Evolutionary conservation across 1,140 invertebrate species (phyloP).

Genomic region (Sarcophaga peregrina): DNA sequence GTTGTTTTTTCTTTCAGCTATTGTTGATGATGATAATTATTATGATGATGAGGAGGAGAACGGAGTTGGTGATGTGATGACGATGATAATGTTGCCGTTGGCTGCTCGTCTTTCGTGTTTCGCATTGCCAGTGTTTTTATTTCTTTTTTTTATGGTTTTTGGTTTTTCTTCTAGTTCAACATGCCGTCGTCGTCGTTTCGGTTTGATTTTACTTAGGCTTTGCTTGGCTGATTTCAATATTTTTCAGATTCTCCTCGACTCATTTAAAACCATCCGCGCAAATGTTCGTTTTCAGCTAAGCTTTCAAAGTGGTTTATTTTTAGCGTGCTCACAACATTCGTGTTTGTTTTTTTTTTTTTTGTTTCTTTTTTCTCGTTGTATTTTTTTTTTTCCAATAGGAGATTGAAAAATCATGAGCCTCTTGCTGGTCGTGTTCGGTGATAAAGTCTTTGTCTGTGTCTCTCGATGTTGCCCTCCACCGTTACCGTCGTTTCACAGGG

Average conservation of each 20-base stretch:
- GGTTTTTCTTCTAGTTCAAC: too few species aligned
- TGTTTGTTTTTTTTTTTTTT: neutral
- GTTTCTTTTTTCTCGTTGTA: conserved; percentile 3
- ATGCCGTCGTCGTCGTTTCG: too few species aligned
- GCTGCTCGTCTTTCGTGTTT: conserved; percentile 6
- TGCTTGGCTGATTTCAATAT: conserved; percentile 28
- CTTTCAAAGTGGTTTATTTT: neutral
- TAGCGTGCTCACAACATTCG: neutral
- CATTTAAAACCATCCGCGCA: too few species aligned
- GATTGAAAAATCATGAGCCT: conserved; percentile 32
- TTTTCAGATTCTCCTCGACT: conserved; percentile 21
- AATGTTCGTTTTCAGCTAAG: too few species aligned
- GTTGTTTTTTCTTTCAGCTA: neutral
- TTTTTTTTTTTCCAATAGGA: conserved; percentile 10
- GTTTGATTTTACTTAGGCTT: neutral
- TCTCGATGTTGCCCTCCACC: neutral
- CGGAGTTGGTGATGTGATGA: conserved; percentile 6
- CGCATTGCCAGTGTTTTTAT: neutral
- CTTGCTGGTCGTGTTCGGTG: neutral
- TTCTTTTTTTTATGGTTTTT: neutral
- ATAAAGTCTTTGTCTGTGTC: neutral
- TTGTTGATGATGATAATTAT: neutral
- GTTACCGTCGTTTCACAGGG: neutral
- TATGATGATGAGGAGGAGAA: neutral
- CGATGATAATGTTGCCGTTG: neutral